Evolutionary conservation across 1,140 invertebrate genomes (phyloP).

Genomic region (Ips nitidus): DNA sequence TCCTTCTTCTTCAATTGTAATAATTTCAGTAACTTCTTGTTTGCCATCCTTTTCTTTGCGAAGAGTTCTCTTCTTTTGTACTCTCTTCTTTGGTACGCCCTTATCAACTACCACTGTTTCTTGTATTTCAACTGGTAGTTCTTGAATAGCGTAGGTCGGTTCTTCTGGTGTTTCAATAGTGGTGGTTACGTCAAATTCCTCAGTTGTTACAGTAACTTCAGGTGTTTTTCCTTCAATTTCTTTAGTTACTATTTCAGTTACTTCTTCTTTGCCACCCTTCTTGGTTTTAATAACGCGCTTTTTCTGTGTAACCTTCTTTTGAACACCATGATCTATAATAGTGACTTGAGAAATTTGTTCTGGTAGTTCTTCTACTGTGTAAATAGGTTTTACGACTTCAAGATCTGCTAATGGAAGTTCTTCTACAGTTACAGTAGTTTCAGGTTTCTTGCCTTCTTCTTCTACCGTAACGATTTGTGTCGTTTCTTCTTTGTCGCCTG

Average conservation of each 20-base stretch:
- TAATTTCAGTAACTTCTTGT: constrained; percentile 26
- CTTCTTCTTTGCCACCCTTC: constrained; percentile 45
- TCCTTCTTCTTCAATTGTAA: constrained; percentile 23
- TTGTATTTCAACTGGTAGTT: constrained; percentile 39
- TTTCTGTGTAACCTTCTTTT: constrained; percentile 46
- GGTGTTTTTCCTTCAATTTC: constrained; percentile 52
- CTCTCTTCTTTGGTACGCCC: constrained; percentile 41
- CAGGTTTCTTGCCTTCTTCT: constrained; percentile 48
- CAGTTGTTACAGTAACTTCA: constrained; percentile 44
- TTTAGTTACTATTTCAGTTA: constrained; percentile 48
- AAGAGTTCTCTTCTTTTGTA: constrained; percentile 37
- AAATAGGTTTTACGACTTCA: constrained; percentile 31
- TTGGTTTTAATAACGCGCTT: constrained; percentile 49
- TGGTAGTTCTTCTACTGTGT: constrained; percentile 49
- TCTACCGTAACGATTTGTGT: constrained; percentile 47
- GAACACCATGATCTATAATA: constrained; percentile 44
- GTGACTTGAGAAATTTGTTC: constrained; percentile 40
- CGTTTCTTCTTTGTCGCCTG: constrained; percentile 49
- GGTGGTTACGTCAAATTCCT: constrained; percentile 48
- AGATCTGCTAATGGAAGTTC: constrained; percentile 29
- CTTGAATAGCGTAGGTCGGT: constrained; percentile 12
- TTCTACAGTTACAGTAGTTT: constrained; percentile 44
- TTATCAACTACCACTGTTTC: constrained; percentile 44
- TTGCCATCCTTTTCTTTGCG: constrained; percentile 40
- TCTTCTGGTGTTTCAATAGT: constrained; percentile 26